Percentiles rank a stretch among this genome's conserved stretches.
Conservation (phyloP, 2,888 invertebrate genomes). For the Teinopalpus imperialis region DNA sequence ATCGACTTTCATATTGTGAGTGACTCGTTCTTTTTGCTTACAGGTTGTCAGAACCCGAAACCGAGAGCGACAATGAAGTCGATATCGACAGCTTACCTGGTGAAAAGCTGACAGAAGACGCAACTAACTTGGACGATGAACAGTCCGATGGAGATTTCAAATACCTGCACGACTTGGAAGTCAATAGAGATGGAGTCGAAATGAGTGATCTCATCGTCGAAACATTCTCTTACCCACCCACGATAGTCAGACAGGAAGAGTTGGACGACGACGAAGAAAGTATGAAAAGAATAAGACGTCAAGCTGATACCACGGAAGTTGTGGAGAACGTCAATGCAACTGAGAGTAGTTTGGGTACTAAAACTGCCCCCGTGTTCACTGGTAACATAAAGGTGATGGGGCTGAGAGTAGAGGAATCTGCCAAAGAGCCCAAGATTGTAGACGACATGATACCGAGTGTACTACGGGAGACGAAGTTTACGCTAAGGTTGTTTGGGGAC, state of each 20-base stretch:
- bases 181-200: slow-evolving; percentile 37
- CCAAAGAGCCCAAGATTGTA: slow-evolving; percentile 62
- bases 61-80: slow-evolving; percentile 28
- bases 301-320: slow-evolving; percentile 20
- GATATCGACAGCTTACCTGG: slow-evolving; percentile 30
- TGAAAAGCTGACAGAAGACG: slow-evolving; percentile 26
- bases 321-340: not conserved
- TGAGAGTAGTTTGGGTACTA: not conserved
- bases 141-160: slow-evolving; percentile 32
- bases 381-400: slow-evolving; percentile 48
- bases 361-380: not conserved
- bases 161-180: slow-evolving; percentile 38
- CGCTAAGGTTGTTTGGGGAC: slow-evolving; percentile 60
- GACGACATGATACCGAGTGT: slow-evolving; percentile 68
- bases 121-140: slow-evolving; percentile 31
- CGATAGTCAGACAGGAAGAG: not conserved
- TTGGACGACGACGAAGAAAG: slow-evolving; percentile 2
- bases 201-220: slow-evolving; percentile 37
- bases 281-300: slow-evolving; percentile 30
- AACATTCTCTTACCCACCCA: slow-evolving; percentile 33
- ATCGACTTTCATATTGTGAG: no score
- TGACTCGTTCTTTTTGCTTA: slow-evolving; percentile 17
- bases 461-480: slow-evolving; percentile 50
- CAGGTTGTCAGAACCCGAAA: slow-evolving; percentile 35
- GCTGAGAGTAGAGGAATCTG: slow-evolving; percentile 60